Evolutionary conservation across 2,888 invertebrate genomes (phyloP).

Genomic region (Synanthedon formicaeformis): DNA sequence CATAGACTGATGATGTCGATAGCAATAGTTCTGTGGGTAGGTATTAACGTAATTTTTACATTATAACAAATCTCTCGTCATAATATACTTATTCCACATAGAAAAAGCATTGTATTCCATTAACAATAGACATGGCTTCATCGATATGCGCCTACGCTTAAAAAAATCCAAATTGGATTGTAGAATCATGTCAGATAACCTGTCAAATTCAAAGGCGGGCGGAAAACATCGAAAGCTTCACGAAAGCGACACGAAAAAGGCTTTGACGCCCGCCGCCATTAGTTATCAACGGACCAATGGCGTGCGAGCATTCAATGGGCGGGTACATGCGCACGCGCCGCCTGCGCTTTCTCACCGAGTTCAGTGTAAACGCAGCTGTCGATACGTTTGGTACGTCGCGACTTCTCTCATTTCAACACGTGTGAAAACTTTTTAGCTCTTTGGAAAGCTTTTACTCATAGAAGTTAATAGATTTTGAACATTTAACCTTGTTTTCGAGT

Average conservation of each 20-base stretch:
- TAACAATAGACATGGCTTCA: constrained; percentile 29
- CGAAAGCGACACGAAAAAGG: constrained; percentile 40
- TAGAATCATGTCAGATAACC: constrained; percentile 38
- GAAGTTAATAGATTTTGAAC: background rate
- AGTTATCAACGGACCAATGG: constrained; percentile 39
- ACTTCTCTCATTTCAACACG: constrained; percentile 7
- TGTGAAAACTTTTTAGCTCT: background rate
- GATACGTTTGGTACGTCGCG: constrained; percentile 35
- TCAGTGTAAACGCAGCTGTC: constrained; percentile 61
- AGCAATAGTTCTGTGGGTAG: background rate
- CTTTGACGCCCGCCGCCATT: constrained; percentile 41
- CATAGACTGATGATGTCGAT: no score
- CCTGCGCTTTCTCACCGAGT: constrained; percentile 27
- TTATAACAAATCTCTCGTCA: constrained; percentile 8
- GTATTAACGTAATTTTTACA: constrained; percentile 2
- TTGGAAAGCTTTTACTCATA: background rate
- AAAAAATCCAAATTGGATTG: constrained; percentile 37
- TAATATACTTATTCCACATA: constrained; percentile 7
- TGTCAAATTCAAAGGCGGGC: constrained; percentile 50
- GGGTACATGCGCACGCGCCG: constrained; percentile 59
- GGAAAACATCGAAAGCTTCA: constrained; percentile 33
- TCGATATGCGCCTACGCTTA: constrained; percentile 50
- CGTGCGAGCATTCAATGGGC: constrained; percentile 24
- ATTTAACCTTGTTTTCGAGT: background rate
- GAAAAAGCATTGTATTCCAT: constrained; percentile 14